Percentiles rank a stretch among this genome's conserved stretches.
phyloP scores from a whole-genome alignment of 2,797 vertebrate species.

The Phataginus tetradactyla region DNA sequence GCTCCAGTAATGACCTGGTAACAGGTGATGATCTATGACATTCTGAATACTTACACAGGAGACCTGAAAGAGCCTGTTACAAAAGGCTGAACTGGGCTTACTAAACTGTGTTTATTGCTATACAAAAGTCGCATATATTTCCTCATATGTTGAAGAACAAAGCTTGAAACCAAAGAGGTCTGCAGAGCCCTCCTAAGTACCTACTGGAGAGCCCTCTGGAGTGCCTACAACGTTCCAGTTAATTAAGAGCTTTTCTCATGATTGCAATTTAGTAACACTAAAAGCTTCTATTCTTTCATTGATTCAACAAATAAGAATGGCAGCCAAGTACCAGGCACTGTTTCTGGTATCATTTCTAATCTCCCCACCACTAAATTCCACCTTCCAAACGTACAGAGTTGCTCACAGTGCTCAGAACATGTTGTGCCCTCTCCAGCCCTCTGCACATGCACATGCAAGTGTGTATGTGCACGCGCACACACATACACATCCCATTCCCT shows the following conservation, averaged over 20 bases:
- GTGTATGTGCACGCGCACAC: neutral
- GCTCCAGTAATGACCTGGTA: neutral
- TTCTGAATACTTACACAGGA: neutral
- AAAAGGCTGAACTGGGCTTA: neutral
- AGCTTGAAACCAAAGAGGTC: neutral
- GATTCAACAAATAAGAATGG: constrained; percentile 40
- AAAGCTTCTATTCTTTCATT: neutral
- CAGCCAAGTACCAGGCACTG: neutral
- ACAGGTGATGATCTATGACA: neutral
- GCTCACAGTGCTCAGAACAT: neutral
- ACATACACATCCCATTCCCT: neutral
- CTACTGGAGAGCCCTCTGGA: neutral
- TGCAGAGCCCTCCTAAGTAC: neutral
- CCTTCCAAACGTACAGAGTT: neutral
- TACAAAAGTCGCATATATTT: neutral
- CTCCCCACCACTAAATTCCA: neutral
- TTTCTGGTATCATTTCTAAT: neutral
- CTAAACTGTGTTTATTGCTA: neutral
- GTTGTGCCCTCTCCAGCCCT: neutral
- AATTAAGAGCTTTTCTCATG: constrained; percentile 1
- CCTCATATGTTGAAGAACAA: neutral
- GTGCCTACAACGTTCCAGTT: neutral
- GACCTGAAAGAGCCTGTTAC: neutral
- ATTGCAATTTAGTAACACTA: neutral
- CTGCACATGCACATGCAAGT: neutral